Evolutionary conservation across 2,797 vertebrate species (phyloP), one percentile per base, ranked within the genome.

Genomic region (Epinephelus awoara): DNA sequence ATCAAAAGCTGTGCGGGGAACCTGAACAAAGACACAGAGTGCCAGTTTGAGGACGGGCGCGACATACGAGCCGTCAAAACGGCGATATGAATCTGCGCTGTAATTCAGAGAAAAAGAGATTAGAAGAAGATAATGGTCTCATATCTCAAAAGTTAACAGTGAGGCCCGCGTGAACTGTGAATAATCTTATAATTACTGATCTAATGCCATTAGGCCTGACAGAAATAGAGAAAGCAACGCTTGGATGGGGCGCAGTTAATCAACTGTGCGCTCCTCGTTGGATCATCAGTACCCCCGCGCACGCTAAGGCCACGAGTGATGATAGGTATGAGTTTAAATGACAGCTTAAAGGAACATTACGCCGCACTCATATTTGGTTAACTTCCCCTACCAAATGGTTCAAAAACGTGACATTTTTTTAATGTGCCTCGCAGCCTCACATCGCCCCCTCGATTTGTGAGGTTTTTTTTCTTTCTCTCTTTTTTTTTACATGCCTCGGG

Each of bases 271-370:
- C 88, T 83, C 66, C 86, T 92, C 88, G 91, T 93, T 88, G 90
- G 92, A 89, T 94, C 91, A 95, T 95, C 94, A 94, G 93, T 87
- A 91, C 88, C 90, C 86, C 83, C 56, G 80, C 42, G 76, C 91
- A 86, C 79, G 87, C 92, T 77, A 72, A 62, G 85, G 82, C 89
- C 82, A 77, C 89, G 87, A 94, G 51, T 92, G 93, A 94, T 96
- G 94, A 94, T 92, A 95, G 94, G 94, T 95, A 92, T 92, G 93
- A 88, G 91, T 93, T 93, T 88, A 91, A 91, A 92, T 94, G 94
- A 95, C 93, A 93, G 93, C 94, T 95, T 95, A 95, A 94, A 93
- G 94, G 94, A 95, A 95, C 94, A 95, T 95, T 96, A 95, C 92
- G 89, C 91, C 83, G 89, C 89, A 57, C 92, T 94, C 90, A 78